Conservation (phyloP, 2,888 invertebrate species). For the Pocota personata region DNA sequence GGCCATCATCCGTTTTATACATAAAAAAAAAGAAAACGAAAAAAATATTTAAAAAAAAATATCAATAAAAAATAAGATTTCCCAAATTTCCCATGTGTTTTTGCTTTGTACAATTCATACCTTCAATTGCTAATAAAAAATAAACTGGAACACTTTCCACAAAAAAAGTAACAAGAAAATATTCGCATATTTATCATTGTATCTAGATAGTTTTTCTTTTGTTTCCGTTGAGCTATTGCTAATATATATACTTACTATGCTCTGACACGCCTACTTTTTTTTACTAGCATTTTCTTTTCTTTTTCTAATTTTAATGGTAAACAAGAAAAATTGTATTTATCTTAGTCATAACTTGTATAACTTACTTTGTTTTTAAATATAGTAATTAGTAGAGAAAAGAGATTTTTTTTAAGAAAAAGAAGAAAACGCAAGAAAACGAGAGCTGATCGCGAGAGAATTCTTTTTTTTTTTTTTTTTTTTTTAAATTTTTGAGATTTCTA, state of each 20-base stretch:
- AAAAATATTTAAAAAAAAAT: constrained; percentile 45
- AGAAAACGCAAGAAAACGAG: constrained; percentile 1
- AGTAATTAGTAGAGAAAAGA: constrained; percentile 67
- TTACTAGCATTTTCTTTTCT: constrained; percentile 13
- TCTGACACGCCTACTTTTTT: constrained; percentile 37
- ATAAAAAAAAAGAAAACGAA: constrained; percentile 42
- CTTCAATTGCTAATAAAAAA: neutral
- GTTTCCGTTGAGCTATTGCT: constrained; percentile 32
- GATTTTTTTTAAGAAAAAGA: constrained; percentile 28
- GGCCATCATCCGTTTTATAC: constrained; percentile 74
- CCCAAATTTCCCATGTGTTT: constrained; percentile 68
- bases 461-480: constrained; percentile 19
- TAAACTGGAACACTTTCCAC: constrained; percentile 6
- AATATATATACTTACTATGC: constrained; percentile 18
- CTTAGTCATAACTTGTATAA: constrained; percentile 70
- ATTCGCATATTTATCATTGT: constrained; percentile 29
- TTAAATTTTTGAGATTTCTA: constrained; percentile 54
- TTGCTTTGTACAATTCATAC: constrained; percentile 58
- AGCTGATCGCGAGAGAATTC: constrained; percentile 42
- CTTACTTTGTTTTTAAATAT: constrained; percentile 61
- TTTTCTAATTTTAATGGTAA: constrained; percentile 58
- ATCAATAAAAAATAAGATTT: constrained; percentile 68
- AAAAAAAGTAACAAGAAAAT: constrained; percentile 6
- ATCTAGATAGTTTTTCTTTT: constrained; percentile 46
- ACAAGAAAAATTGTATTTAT: constrained; percentile 65